phyloP scores from a whole-genome alignment of 1,140 invertebrate species.

The Polypedilum vanderplanki region DNA sequence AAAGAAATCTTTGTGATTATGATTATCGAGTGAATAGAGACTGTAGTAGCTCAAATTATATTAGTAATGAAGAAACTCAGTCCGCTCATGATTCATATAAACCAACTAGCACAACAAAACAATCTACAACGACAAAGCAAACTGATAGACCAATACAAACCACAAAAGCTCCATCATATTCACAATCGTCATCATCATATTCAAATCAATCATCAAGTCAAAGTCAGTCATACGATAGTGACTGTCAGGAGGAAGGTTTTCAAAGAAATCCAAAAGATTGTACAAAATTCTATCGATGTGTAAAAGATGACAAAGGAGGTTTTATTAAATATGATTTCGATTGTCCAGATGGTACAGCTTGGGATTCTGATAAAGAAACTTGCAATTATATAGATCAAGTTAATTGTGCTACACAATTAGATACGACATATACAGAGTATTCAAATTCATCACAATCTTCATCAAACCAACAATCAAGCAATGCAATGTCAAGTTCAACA shows the following conservation, averaged over 20 bases:
- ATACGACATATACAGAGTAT: conserved; percentile 31
- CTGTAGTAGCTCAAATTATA: conserved; percentile 34
- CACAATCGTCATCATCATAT: neutral
- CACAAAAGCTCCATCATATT: neutral
- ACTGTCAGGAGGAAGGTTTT: conserved; percentile 52
- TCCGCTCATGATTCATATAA: neutral
- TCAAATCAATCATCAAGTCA: conserved; percentile 35
- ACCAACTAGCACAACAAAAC: neutral
- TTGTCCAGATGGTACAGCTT: conserved; percentile 55
- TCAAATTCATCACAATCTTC: conserved; percentile 29
- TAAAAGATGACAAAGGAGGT: conserved; percentile 53
- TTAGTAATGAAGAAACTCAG: conserved; percentile 33
- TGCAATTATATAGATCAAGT: conserved; percentile 50
- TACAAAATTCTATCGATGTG: conserved; percentile 65
- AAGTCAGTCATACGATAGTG: conserved; percentile 38
- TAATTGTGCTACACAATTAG: conserved; percentile 36
- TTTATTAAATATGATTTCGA: conserved; percentile 52
- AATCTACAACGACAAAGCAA: neutral
- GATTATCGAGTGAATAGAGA: no score
- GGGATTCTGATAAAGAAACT: conserved; percentile 49
- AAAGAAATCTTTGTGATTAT: conserved; percentile 41
- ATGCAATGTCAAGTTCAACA: conserved; percentile 36
- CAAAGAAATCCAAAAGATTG: conserved; percentile 58
- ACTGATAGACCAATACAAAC: neutral
- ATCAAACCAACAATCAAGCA: conserved; percentile 33